Conservation (phyloP, 2,888 invertebrate genomes). For the Tuberolachnus salignus region DNA sequence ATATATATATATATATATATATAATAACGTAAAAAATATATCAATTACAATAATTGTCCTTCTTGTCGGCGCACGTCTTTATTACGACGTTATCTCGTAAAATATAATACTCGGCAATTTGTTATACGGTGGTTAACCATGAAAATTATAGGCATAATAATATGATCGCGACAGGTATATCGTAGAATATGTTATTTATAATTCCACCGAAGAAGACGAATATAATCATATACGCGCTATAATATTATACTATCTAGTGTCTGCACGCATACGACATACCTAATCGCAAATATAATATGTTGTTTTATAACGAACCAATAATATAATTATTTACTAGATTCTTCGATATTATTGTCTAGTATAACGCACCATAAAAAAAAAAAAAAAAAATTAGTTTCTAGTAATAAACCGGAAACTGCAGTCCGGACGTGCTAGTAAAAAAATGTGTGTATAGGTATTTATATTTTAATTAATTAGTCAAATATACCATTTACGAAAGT, state of each 20-base stretch:
- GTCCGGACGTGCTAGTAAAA: not conserved
- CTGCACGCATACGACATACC: too few relatives aligned
- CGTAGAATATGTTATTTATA: too few relatives aligned
- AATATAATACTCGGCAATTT: not conserved
- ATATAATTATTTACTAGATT: not conserved
- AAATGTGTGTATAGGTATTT: not conserved
- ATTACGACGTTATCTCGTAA: too few relatives aligned
- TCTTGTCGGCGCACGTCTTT: too few relatives aligned
- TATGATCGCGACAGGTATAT: too few relatives aligned
- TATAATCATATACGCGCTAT: too few relatives aligned
- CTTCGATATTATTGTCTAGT: not conserved
- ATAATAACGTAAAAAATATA: not conserved
- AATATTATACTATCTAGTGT: too few relatives aligned
- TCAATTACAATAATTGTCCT: not conserved
- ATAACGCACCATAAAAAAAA: not conserved
- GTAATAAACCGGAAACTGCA: not conserved
- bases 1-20: too few relatives aligned
- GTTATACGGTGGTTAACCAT: not conserved
- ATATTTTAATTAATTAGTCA: slow-evolving; percentile 10
- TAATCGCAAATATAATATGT: too few relatives aligned
- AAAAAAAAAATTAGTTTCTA: not conserved
- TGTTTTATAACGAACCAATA: too few relatives aligned
- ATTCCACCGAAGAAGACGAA: too few relatives aligned
- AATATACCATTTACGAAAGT: slow-evolving; percentile 25
- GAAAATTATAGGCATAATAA: too few relatives aligned